A percentile compares a stretch with the other conserved stretches of the same genome.
phyloP scores from a whole-genome alignment of 2,888 invertebrate species.

The Ormyrus nitidulus region DNA sequence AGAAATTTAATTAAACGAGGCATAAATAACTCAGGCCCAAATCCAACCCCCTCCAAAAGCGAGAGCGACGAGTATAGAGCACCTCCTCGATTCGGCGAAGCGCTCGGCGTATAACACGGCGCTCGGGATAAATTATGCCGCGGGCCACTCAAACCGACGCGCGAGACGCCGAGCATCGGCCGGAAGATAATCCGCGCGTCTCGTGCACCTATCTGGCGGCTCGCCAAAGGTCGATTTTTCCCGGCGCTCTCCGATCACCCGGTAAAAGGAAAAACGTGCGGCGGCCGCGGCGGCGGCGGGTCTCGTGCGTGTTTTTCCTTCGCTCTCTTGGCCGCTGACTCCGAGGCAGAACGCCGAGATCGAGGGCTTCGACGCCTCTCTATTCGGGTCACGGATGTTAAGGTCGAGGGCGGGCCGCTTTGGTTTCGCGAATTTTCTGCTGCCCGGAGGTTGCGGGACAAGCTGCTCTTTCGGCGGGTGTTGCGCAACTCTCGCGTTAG shows the following conservation, averaged over 20 bases:
- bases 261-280: not conserved
- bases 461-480: too few species aligned
- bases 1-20: too few species aligned
- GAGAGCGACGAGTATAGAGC: too few species aligned
- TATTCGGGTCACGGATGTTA: constrained; percentile 12
- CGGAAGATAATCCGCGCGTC: constrained; percentile 7
- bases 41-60: too few species aligned
- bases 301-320: not conserved
- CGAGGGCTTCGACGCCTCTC: not conserved
- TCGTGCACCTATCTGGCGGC: constrained; percentile 4
- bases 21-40: too few species aligned
- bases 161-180: constrained; percentile 1
- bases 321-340: not conserved
- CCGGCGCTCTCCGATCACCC: not conserved
- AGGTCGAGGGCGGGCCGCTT: not conserved
- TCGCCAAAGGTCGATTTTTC: constrained; percentile 41
- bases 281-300: not conserved
- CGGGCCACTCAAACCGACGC: too few species aligned
- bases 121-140: too few species aligned
- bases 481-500: too few species aligned
- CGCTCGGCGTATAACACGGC: too few species aligned
- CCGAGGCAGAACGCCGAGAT: not conserved
- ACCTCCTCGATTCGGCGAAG: too few species aligned
- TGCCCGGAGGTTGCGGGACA: too few species aligned
- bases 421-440: not conserved